Conservation (phyloP, 1,140 invertebrate genomes). For the Drosophila pachea region DNA sequence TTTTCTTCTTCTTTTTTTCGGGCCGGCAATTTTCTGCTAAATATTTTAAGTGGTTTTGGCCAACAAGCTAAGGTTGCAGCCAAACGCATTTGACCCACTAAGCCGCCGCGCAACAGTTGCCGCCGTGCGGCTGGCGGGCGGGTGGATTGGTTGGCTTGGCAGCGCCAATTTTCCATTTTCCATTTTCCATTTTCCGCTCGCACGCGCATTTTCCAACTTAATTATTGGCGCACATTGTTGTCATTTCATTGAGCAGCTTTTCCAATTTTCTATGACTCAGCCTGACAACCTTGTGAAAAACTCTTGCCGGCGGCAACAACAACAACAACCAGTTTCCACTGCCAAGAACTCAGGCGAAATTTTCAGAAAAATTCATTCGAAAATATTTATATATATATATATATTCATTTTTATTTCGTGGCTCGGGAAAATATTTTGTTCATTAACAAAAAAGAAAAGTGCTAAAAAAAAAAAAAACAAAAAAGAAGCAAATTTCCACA, state of each 20-base stretch:
- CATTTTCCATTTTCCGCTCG: conserved; percentile 40
- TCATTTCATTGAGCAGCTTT: conserved; percentile 59
- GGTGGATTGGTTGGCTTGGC: conserved; percentile 9
- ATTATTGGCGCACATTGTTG: conserved; percentile 68
- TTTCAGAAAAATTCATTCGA: conserved; percentile 54
- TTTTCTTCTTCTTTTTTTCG: not conserved
- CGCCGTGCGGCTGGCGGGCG: not conserved
- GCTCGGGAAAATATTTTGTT: conserved; percentile 32
- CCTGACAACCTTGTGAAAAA: conserved; percentile 38
- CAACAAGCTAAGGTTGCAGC: conserved; percentile 63
- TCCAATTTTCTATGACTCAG: conserved; percentile 46
- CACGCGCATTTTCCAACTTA: conserved; percentile 60
- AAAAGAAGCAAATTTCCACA: conserved; percentile 6
- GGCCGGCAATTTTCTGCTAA: conserved; percentile 55
- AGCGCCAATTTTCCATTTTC: conserved; percentile 42
- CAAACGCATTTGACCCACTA: conserved; percentile 73
- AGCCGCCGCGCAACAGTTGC: conserved; percentile 12
- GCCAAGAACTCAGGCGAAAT: conserved; percentile 48
- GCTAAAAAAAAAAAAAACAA: conserved; percentile 24
- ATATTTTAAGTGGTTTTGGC: conserved; percentile 75
- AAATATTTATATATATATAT: conserved; percentile 28
- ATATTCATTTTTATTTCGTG: conserved; percentile 14
- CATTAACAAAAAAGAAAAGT: conserved; percentile 28
- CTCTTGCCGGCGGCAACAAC: conserved; percentile 22
- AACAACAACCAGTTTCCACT: too few relatives aligned